Percentiles rank a stretch among this genome's conserved stretches.
Conservation (phyloP, 1,140 invertebrate species). For the Lamellibrachia luymesi region DNA sequence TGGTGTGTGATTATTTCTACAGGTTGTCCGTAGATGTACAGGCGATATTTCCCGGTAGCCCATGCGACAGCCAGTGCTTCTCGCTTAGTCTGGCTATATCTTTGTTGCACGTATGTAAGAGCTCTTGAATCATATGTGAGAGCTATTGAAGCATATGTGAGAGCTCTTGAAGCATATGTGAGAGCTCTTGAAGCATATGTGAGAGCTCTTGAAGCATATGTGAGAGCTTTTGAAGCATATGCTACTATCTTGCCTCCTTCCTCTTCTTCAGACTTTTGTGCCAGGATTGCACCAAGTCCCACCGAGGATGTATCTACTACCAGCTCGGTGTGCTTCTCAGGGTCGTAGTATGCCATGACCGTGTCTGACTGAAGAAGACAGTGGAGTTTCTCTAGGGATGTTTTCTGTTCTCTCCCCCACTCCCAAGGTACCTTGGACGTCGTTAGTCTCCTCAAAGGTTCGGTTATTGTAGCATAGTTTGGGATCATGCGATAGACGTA, state of each 20-base stretch:
- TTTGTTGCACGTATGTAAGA: neutral
- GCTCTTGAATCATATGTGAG: no score
- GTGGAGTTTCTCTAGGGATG: neutral
- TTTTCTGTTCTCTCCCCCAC: neutral
- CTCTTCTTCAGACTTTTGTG: no score
- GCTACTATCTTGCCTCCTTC: no score
- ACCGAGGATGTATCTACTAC: no score
- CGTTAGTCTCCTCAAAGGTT: no score
- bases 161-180: conserved; percentile 10
- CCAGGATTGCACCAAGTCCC: no score
- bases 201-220: neutral
- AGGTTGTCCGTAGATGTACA: neutral
- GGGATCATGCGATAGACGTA: no score
- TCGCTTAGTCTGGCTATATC: neutral
- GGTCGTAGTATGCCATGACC: no score
- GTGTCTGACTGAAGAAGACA: neutral
- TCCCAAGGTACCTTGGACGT: neutral
- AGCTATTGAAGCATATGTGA: no score
- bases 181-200: neutral
- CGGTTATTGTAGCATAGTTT: neutral
- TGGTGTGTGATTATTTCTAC: conserved; percentile 1
- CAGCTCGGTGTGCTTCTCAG: no score
- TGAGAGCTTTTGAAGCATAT: neutral
- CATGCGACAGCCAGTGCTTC: conserved; percentile 6
- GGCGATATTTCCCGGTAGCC: neutral